Base-by-base conservation (phyloP, 2,888 invertebrate genomes). In the Gymnosoma rotundatum region DNA sequence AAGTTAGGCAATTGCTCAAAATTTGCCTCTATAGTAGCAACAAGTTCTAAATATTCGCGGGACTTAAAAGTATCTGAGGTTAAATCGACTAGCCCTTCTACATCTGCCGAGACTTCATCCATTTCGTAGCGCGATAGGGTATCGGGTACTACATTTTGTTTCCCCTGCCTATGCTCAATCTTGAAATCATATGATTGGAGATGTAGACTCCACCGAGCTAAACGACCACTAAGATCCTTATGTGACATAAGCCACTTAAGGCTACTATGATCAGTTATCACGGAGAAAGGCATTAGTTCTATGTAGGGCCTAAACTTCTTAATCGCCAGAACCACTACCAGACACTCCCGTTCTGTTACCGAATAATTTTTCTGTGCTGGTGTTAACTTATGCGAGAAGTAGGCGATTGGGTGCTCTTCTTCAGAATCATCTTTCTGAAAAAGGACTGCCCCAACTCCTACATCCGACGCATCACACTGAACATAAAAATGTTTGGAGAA, bases 401-500 rank as follows among this genome's bases (percentile, higher is more conserved):
- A 63, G 20, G 32, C 63, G 18, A 63, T 63, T 18, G 42, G 70
- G 14, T 70, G 58, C 14, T 56, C 56, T 2, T 18, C 70, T 9
- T 21, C 45, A 9, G 36, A 14, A 16, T 63, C 63, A 32, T 74
- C 52, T 54, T 54, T 54, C 14, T 63, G 61, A 14, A 63, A 63
- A 14, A 74, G 38, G 0, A 74, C 52, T 0, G 54, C 63, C 2
- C 52, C 74, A 16, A 72, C n/a, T 4, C 72, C 63, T 2, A 52
- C 16, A 42, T 72, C 58, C 3, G 72, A 72, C 8, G 72, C 72
- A 50, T 50, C 50, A 45, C 14, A 45, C 10, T 45, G 45, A 12
- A 45, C 45, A 12, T 45, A 45, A 2, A 45, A 50, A 50, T 50
- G 50, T 18, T 9, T 50, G n/a, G 18, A 50, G 50, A 50, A 50